Percentiles rank a stretch among this genome's conserved stretches.
phyloP scores from a whole-genome alignment of 2,797 vertebrate species.

The Anas bahamensis region DNA sequence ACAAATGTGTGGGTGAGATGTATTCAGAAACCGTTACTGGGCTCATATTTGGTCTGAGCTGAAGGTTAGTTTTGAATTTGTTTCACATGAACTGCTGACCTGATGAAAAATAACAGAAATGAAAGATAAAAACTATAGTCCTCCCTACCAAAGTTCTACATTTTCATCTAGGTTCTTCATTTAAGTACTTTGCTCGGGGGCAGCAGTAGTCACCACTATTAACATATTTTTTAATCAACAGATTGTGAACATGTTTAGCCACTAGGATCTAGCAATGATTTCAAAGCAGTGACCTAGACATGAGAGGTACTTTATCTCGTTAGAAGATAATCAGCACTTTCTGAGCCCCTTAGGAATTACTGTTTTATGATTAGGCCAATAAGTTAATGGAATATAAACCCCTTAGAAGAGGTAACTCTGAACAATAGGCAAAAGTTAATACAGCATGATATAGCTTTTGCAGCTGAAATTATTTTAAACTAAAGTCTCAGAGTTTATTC shows the following conservation, averaged over 20 bases:
- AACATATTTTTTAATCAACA: neutral
- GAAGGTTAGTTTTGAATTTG: neutral
- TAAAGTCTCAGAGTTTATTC: neutral
- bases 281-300: neutral
- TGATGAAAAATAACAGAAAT: neutral
- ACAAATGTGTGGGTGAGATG: neutral
- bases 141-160: neutral
- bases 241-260: neutral
- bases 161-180: neutral
- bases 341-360: neutral
- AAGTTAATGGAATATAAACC: neutral
- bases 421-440: neutral
- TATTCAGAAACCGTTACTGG: neutral
- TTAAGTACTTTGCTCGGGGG: neutral
- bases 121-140: neutral
- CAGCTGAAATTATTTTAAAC: neutral
- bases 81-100: neutral
- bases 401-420: neutral
- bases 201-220: neutral
- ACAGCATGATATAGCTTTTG: neutral
- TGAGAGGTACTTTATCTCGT: neutral
- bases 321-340: slow-evolving; percentile 19
- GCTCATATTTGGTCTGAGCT: neutral
- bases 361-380: neutral
- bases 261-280: neutral